Percentiles rank a stretch among this genome's conserved stretches.
Evolutionary conservation across 2,888 invertebrate genomes (phyloP).

Genomic region (Adineta ricciae): DNA sequence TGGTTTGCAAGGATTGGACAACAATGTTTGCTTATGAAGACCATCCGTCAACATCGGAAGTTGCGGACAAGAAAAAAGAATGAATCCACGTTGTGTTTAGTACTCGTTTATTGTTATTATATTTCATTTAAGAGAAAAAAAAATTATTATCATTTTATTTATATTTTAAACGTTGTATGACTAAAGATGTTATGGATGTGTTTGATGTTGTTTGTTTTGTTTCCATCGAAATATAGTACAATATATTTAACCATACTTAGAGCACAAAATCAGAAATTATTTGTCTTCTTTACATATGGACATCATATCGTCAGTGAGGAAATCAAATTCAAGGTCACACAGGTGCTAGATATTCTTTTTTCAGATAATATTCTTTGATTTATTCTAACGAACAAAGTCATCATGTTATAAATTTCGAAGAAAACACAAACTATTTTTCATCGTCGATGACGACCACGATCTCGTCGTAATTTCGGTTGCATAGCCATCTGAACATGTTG

Average conservation of each 20-base stretch:
- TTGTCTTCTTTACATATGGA: too few relatives aligned
- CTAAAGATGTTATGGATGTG: background rate
- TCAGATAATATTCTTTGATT: too few relatives aligned
- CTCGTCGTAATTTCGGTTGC: background rate
- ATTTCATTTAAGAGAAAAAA: background rate
- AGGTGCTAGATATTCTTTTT: too few relatives aligned
- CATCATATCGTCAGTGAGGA: too few relatives aligned
- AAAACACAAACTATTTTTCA: background rate
- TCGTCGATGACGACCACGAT: background rate
- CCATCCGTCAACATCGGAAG: background rate
- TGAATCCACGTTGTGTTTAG: background rate
- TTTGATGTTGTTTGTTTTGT: background rate
- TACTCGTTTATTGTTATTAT: background rate
- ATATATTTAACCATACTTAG: background rate
- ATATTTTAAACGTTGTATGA: background rate
- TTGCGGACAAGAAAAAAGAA: background rate
- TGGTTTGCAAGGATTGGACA: background rate
- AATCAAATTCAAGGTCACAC: too few relatives aligned
- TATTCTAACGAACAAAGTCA: background rate
- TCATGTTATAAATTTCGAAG: background rate
- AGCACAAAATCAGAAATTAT: too few relatives aligned
- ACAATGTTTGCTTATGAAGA: constrained; percentile 14
- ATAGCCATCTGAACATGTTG: background rate
- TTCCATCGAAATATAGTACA: background rate
- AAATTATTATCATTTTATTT: background rate